These are phyloP conservation scores for Oenanthe oenanthe DNA, from an alignment of 2,113 vertebrate species.

Conservation along the genomic window DNA sequence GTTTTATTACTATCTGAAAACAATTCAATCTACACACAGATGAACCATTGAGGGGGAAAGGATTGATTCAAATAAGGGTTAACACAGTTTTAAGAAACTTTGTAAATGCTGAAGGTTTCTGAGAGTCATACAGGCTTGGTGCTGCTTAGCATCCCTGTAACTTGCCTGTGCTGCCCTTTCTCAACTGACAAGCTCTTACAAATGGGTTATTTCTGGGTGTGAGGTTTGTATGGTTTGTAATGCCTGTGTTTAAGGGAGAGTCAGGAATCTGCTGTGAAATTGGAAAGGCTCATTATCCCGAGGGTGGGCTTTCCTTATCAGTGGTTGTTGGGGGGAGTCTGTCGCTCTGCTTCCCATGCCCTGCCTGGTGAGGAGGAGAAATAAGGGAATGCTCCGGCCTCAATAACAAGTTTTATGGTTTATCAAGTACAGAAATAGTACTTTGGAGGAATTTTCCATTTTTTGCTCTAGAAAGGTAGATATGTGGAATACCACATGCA, in stretches of 20 bases:
- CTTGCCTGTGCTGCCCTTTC: background rate
- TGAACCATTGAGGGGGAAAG: constrained; percentile 14
- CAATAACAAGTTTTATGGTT: background rate
- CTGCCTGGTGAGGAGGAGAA: background rate
- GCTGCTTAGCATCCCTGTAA: background rate
- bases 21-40: constrained; percentile 39
- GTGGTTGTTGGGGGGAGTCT: background rate
- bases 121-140: background rate
- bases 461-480: constrained; percentile 2
- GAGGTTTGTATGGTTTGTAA: background rate
- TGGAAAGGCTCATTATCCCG: background rate
- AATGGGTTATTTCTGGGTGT: background rate
- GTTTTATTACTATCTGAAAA: background rate
- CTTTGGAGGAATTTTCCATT: constrained; percentile 31
- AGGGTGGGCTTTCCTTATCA: constrained; percentile 20
- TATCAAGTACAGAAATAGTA: constrained; percentile 29
- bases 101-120: background rate
- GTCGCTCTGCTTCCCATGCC: background rate
- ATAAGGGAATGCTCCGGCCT: background rate
- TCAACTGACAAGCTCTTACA: background rate
- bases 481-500: constrained; percentile 10
- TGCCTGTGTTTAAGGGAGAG: constrained; percentile 23
- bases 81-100: constrained; percentile 50
- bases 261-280: constrained; percentile 1
- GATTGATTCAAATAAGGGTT: constrained; percentile 32